These are phyloP conservation scores for Oncorhynchus tshawytscha DNA, from an alignment of 2,113 vertebrate species.

Conservation along the genomic window DNA sequence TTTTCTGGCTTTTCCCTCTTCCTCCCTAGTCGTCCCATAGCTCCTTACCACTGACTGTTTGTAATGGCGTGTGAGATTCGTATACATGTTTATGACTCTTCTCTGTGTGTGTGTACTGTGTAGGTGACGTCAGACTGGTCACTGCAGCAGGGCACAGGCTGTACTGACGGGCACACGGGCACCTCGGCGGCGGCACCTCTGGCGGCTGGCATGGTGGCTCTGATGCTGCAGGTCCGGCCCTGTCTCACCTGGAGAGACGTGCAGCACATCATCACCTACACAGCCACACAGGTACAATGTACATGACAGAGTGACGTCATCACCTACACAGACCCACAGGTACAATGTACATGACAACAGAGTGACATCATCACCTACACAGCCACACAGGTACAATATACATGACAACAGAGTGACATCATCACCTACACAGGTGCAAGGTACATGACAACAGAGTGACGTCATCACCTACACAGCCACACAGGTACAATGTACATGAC, in stretches of 20 bases:
- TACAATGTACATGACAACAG: constrained; percentile 43
- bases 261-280: constrained; percentile 93
- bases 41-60: neutral
- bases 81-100: neutral
- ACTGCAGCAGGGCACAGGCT: constrained; percentile 86
- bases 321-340: constrained; percentile 84
- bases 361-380: constrained; percentile 84
- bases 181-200: constrained; percentile 90
- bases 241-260: constrained; percentile 95
- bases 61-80: neutral
- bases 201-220: constrained; percentile 92
- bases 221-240: constrained; percentile 95
- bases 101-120: neutral
- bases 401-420: constrained; percentile 53
- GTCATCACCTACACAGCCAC: constrained; percentile 90
- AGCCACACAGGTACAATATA: constrained; percentile 77
- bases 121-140: constrained; percentile 98
- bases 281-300: constrained; percentile 80
- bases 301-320: constrained; percentile 69
- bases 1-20: too few relatives aligned
- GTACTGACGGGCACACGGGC: constrained; percentile 93
- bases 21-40: too few relatives aligned
- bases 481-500: constrained; percentile 68
- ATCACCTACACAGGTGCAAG: constrained; percentile 83
- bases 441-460: too few relatives aligned